Evolutionary conservation across 2,113 vertebrate species (phyloP).

Genomic region (Octodon degus): DNA sequence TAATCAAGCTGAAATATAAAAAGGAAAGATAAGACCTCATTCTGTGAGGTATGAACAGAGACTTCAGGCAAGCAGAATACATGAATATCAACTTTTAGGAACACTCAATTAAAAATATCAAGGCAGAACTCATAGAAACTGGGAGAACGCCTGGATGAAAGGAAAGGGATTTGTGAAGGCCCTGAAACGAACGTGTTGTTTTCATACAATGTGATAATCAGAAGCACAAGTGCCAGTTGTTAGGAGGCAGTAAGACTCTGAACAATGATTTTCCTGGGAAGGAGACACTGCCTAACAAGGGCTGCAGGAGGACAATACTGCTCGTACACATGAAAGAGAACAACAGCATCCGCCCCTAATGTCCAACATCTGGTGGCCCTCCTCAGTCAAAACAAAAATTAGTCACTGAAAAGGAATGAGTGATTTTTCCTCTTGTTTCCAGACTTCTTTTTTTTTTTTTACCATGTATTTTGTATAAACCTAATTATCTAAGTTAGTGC

Average conservation of each 20-base stretch:
- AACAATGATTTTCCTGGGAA: constrained; percentile 73
- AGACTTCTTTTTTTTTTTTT: constrained; percentile 78
- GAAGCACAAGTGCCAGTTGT: constrained; percentile 63
- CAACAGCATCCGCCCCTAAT: constrained; percentile 45
- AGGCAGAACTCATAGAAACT: constrained; percentile 70
- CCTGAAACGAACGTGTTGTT: constrained; percentile 55
- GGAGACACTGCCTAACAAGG: constrained; percentile 63
- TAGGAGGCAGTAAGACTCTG: constrained; percentile 56
- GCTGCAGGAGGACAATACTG: constrained; percentile 28
- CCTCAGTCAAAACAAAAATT: constrained; percentile 32
- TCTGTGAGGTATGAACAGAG: constrained; percentile 72
- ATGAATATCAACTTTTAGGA: constrained; percentile 82
- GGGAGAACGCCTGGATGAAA: constrained; percentile 67
- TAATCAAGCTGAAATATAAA: constrained; percentile 73
- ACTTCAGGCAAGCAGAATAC: constrained; percentile 75
- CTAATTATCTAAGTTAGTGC: constrained; percentile 87
- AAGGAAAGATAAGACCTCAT: constrained; percentile 82
- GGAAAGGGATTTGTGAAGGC: constrained; percentile 62
- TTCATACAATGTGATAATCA: constrained; percentile 57
- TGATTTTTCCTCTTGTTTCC: constrained; percentile 53
- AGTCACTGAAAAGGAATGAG: constrained; percentile 13
- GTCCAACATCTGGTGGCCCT: constrained; percentile 53
- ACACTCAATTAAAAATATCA: constrained; percentile 76
- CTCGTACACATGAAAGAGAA: constrained; percentile 34
- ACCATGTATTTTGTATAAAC: constrained; percentile 77